These are phyloP conservation scores for Smutsia gigantea DNA, from an alignment of 2,797 vertebrate species.

Conservation along the genomic window DNA sequence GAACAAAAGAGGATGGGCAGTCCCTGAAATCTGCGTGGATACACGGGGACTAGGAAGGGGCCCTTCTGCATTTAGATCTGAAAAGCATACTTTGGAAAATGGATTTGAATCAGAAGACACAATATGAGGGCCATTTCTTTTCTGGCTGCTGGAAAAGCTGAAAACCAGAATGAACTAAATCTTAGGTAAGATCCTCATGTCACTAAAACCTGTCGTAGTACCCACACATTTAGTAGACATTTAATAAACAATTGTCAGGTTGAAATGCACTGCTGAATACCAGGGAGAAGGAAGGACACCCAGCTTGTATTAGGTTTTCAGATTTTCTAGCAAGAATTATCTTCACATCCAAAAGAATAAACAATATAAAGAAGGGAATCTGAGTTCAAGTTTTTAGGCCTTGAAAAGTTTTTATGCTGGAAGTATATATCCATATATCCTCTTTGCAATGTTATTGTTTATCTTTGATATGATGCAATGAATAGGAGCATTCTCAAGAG, in stretches of 20 bases:
- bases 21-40: neutral
- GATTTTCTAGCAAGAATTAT: neutral
- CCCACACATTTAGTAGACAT: neutral
- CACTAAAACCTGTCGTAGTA: neutral
- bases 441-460: neutral
- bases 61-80: neutral
- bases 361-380: neutral
- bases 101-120: neutral
- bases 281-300: neutral
- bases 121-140: neutral
- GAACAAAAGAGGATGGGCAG: neutral
- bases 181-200: neutral
- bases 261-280: neutral
- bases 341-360: neutral
- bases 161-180: neutral
- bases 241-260: neutral
- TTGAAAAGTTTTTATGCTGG: neutral
- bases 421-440: neutral
- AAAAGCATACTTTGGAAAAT: neutral
- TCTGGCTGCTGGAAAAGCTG: neutral
- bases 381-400: neutral
- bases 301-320: neutral
- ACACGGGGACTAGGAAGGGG: rapidly evolving
- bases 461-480: neutral
- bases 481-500: neutral